Evolutionary conservation across 2,113 vertebrate species (phyloP), one percentile per base, ranked within the genome.

Genomic region (Odontesthes bonariensis): DNA sequence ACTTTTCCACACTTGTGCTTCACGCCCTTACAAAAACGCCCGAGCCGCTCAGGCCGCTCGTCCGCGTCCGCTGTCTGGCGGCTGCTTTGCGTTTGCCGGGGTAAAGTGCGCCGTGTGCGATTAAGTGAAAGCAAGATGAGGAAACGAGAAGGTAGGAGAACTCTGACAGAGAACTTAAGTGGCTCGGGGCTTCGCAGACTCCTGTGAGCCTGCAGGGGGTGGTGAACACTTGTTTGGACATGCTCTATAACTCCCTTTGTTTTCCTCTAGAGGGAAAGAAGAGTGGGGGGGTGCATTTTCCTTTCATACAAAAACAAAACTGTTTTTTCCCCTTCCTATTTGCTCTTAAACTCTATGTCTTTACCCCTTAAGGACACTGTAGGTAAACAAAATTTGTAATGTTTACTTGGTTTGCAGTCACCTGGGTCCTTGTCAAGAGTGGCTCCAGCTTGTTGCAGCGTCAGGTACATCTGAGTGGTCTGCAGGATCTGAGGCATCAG

Each of bases 341-440:
- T 51, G 46, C 64, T 61, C 31, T 57, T 19, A 20, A 44, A 72
- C 59, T 69, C 31, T 12, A 9, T 12, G 59, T 19, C 60, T 76
- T 64, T 65, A 56, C 31, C 53, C 78, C 74, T 81, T 68, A 33
- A 75, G 81, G 86, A 79, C 75, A 27, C 60, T 4, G 52, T 54
- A 73, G 64, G 72, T 81, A 90, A 91, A 91, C 86, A 79, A 69
- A 60, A 71, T 77, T 38, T 83, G 77, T 75, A 62, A 65, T 86
- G 89, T 86, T 91, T 85, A 81, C 77, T 88, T 22, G 55, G 71
- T 35, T n/a, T 49, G 33, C 63, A 66, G 84, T 75, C 86, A 59
- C 77, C 60, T 7, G 69, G 87, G 87, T 70, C 6, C 72, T 73
- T 59, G 74, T 81, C 52, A 54, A 74, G 71, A 57, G 83, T 65